Conservation (phyloP, 2,113 vertebrate genomes). For the Phrynosoma blainvillii region DNA sequence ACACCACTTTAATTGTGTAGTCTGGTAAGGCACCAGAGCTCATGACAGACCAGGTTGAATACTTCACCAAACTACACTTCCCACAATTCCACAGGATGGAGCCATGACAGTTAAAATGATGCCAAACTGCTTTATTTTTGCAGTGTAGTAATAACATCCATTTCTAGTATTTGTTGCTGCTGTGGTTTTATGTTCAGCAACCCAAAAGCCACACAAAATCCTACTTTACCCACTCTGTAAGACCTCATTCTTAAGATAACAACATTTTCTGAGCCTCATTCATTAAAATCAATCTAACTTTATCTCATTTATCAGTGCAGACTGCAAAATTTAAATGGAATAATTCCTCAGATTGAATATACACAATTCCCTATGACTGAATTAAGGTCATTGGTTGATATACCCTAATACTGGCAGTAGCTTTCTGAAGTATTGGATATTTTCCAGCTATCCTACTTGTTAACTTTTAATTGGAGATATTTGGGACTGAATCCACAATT, state of each 20-base stretch:
- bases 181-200: not conserved
- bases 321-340: not conserved
- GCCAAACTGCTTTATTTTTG: too few relatives aligned
- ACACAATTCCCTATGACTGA: not conserved
- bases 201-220: not conserved
- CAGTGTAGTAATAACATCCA: not conserved
- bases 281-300: not conserved
- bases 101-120: too few relatives aligned
- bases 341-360: not conserved
- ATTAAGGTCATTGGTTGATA: not conserved
- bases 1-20: too few relatives aligned
- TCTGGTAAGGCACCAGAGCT: too few relatives aligned
- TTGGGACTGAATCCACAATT: not conserved
- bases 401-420: not conserved
- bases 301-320: not conserved
- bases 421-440: not conserved
- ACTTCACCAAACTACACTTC: too few relatives aligned
- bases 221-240: not conserved
- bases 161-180: too few relatives aligned
- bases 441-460: too few relatives aligned
- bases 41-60: too few relatives aligned
- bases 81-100: too few relatives aligned
- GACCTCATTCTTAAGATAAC: not conserved
- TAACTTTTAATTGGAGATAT: not conserved
- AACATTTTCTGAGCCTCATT: not conserved